A percentile compares a stretch with the other conserved stretches of the same genome.
Conservation (phyloP, 2,888 invertebrate genomes). For the Sinelater perroti region DNA sequence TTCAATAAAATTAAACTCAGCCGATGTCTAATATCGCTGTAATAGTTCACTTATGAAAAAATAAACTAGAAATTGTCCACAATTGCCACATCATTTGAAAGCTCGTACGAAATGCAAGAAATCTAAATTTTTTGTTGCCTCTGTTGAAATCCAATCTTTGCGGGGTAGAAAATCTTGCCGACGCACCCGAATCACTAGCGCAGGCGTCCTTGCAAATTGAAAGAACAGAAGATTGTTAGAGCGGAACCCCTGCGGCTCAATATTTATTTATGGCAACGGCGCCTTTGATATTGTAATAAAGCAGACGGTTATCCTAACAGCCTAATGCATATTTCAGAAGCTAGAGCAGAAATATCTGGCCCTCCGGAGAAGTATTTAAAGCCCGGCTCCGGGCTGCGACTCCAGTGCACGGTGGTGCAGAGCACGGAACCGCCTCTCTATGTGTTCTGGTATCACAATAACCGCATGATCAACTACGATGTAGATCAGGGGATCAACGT, state of each 20-base stretch:
- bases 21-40: too few species aligned
- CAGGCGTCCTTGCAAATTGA: too few species aligned
- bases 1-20: too few species aligned
- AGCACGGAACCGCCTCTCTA: slow-evolving; percentile 86
- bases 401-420: slow-evolving; percentile 83
- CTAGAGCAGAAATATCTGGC: slow-evolving; percentile 86
- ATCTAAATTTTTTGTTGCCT: too few species aligned
- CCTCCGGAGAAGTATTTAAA: slow-evolving; percentile 87
- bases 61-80: too few species aligned
- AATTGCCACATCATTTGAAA: too few species aligned
- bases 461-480: slow-evolving; percentile 92
- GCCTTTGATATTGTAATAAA: slow-evolving; percentile 17
- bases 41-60: too few species aligned
- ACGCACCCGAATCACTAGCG: too few species aligned
- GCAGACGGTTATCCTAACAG: slow-evolving; percentile 16
- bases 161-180: too few species aligned
- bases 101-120: too few species aligned
- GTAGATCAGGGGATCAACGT: slow-evolving; percentile 86
- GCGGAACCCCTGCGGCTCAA: not conserved
- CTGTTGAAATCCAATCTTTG: too few species aligned
- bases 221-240: not conserved
- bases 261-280: slow-evolving; percentile 10
- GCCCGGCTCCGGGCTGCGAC: slow-evolving; percentile 82
- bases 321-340: slow-evolving; percentile 68
- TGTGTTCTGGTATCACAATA: slow-evolving; percentile 89